Evolutionary conservation across 2,888 invertebrate species (phyloP), one percentile per base, ranked within the genome.

Genomic region (Tenthredo amoena): DNA sequence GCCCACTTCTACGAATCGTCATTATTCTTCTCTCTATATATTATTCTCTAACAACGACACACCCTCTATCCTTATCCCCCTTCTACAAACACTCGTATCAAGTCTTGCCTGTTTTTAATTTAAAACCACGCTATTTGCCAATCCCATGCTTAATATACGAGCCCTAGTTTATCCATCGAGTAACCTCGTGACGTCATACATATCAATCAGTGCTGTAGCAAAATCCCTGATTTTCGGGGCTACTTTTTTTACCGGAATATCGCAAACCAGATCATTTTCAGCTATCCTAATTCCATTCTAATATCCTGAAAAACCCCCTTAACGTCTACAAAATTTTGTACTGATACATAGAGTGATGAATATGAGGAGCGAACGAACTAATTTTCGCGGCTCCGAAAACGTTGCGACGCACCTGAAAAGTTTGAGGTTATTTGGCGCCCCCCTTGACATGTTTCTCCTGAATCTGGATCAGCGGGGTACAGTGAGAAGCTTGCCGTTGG

Each of bases 401-500:
- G 62, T 62, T 26, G 34, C 68, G 68, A 68, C 68, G 68, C 15
- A 31, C 31, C 68, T 68, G 68, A 34, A 15, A 34, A 68, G 34
- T 18, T 43, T n/a, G 4, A 43, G n/a, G n/a, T n/a, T 43, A 40
- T 40, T 74, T 74, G 40, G 43, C 40, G 40, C n/a, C 43, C 71
- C 43, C 72, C 21, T 37, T 74, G 40, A 74, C 72, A 74, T 74
- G 43, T 74, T 74, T 68, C 34, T 37, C 26, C 50, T 26, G 50
- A 50, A 31, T 26, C n/a, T 50, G 31, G 50, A 77, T 50, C 76
- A 31, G 76, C 50, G 31, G 2, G 31, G 15, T 26, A 10, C 55
- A 77, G 76, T 77, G 50, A 31, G 50, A 77, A 77, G 50, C 31
- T 77, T 77, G 76, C 76, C 76, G 76, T 77, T 31, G 76, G 76